phyloP scores from a whole-genome alignment of 2,797 vertebrate species.

The Chanos chanos region DNA sequence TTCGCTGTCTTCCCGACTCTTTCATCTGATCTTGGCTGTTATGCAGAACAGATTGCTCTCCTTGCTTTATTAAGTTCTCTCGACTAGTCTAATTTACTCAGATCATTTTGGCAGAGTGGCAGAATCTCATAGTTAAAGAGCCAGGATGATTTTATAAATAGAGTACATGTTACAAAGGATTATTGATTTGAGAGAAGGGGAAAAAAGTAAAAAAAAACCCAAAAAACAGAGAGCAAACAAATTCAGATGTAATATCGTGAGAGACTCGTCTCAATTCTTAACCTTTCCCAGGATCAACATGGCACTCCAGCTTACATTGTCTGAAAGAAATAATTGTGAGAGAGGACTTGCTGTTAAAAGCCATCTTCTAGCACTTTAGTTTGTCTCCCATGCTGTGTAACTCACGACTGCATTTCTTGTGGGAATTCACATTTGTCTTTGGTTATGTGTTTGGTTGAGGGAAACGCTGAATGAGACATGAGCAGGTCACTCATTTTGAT shows the following conservation, averaged over 20 bases:
- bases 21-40: conserved; percentile 31
- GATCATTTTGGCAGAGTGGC: conserved; percentile 48
- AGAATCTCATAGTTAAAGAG: conserved; percentile 45
- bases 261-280: too few relatives aligned
- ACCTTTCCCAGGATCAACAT: too few relatives aligned
- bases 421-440: too few relatives aligned
- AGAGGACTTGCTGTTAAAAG: background rate
- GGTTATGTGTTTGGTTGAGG: background rate
- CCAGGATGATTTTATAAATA: conserved; percentile 58
- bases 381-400: too few relatives aligned
- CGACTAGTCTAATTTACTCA: conserved; percentile 54
- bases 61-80: conserved; percentile 45
- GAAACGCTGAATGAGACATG: conserved; percentile 4
- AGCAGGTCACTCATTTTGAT: background rate
- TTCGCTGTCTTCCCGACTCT: conserved; percentile 21
- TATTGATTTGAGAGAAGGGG: too few relatives aligned
- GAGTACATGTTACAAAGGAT: too few relatives aligned
- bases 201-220: too few relatives aligned
- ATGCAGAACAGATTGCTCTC: conserved; percentile 49
- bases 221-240: too few relatives aligned
- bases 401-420: too few relatives aligned
- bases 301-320: background rate
- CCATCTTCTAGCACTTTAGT: background rate
- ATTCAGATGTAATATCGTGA: too few relatives aligned
- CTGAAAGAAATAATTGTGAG: background rate